A percentile compares a stretch with the other conserved stretches of the same genome.
Evolutionary conservation across 2,888 invertebrate species (phyloP).

Genomic region (Melitaea athalia): DNA sequence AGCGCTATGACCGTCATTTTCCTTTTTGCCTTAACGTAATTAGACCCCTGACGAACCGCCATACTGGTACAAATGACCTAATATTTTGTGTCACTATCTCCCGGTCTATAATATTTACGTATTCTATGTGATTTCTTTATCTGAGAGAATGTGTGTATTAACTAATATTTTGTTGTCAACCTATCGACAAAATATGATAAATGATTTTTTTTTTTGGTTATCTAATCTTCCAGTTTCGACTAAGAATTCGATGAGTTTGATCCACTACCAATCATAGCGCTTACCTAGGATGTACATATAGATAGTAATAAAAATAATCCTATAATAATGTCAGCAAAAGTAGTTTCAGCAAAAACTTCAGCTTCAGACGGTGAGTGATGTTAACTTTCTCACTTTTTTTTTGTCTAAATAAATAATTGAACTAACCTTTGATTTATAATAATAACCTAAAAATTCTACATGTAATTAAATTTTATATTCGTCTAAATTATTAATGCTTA

Average conservation of each 20-base stretch:
- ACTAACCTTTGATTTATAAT: too few relatives aligned
- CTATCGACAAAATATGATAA: constrained; percentile 52
- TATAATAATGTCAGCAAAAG: constrained; percentile 51
- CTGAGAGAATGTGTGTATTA: constrained; percentile 19
- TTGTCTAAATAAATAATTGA: not conserved
- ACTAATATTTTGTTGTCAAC: constrained; percentile 35
- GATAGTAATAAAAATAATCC: constrained; percentile 46
- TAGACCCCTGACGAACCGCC: too few relatives aligned
- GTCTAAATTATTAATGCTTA: too few relatives aligned
- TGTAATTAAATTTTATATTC: too few relatives aligned
- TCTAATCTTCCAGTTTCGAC: constrained; percentile 62
- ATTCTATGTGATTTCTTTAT: constrained; percentile 17
- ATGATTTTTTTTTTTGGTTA: constrained; percentile 44
- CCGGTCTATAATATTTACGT: constrained; percentile 8
- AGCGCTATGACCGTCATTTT: too few relatives aligned
- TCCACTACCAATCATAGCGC: constrained; percentile 35
- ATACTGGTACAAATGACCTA: too few relatives aligned
- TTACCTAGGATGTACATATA: constrained; percentile 46
- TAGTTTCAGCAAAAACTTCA: constrained; percentile 53
- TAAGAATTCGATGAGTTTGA: constrained; percentile 54
- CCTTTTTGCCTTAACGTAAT: too few relatives aligned
- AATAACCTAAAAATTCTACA: too few relatives aligned
- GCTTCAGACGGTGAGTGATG: constrained; percentile 60
- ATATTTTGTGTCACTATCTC: too few relatives aligned
- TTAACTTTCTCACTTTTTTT: not conserved